These are phyloP conservation scores for Ctena decussata DNA, from an alignment of 2,888 invertebrate species.

Conservation along the genomic window DNA sequence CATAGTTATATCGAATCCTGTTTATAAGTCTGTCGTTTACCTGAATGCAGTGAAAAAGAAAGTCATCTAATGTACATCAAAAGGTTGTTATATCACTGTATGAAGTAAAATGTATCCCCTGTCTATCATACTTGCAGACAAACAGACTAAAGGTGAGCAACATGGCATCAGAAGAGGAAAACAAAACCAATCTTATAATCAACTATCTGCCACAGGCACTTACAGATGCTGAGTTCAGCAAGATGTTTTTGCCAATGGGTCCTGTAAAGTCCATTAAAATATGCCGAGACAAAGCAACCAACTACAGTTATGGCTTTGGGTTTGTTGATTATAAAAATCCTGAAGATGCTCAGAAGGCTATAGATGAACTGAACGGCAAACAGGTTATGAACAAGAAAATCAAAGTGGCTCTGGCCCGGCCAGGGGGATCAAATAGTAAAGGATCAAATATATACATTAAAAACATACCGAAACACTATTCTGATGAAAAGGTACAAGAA, in stretches of 20 bases:
- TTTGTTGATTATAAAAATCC: conserved; percentile 96
- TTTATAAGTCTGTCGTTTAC: too few relatives aligned
- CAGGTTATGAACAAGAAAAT: conserved; percentile 96
- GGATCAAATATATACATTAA: conserved; percentile 98
- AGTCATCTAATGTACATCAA: too few relatives aligned
- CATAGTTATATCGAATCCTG: too few relatives aligned
- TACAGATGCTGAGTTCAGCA: conserved; percentile 95
- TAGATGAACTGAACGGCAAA: conserved; percentile 94
- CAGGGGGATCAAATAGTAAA: conserved; percentile 96
- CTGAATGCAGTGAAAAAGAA: too few relatives aligned
- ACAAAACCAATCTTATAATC: conserved; percentile 94
- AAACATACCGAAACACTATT: conserved; percentile 91
- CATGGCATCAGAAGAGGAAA: conserved; percentile 38
- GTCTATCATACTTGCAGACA: background rate
- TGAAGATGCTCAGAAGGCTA: conserved; percentile 95
- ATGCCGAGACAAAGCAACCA: conserved; percentile 89
- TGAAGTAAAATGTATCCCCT: background rate
- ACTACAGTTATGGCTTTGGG: conserved; percentile 98
- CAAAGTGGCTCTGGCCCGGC: conserved; percentile 97
- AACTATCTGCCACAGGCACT: conserved; percentile 98
- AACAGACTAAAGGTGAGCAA: background rate
- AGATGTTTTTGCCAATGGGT: conserved; percentile 95
- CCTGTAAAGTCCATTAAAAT: conserved; percentile 96
- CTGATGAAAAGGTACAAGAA: conserved; percentile 93
- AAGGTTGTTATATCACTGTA: too few relatives aligned